Percentiles rank a stretch among this genome's conserved stretches.
phyloP scores from a whole-genome alignment of 2,888 invertebrate species.

The Ochropleura leucogaster region DNA sequence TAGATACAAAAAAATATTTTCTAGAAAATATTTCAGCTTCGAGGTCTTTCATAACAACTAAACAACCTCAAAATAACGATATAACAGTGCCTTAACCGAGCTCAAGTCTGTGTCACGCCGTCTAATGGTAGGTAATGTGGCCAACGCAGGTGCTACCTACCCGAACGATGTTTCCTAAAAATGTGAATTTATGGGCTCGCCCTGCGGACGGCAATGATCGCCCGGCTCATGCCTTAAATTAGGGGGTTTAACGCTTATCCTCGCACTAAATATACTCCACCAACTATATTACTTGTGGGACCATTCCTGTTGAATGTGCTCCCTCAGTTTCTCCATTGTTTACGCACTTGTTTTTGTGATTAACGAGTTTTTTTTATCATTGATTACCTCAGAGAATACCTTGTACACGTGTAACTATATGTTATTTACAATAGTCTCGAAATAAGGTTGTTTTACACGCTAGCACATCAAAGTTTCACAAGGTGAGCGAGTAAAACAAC shows the following conservation, averaged over 20 bases:
- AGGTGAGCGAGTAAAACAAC: slow-evolving; percentile 65
- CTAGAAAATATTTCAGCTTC: not conserved
- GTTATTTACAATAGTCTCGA: slow-evolving; percentile 41
- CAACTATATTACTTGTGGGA: slow-evolving; percentile 82
- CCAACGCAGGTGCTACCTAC: slow-evolving; percentile 81
- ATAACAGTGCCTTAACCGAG: slow-evolving; percentile 68
- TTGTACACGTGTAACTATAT: slow-evolving; percentile 44
- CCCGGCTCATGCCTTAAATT: slow-evolving; percentile 88
- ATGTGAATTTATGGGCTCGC: slow-evolving; percentile 88
- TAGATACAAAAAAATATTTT: not conserved
- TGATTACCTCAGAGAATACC: slow-evolving; percentile 53
- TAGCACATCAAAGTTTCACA: slow-evolving; percentile 71
- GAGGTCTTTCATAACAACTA: slow-evolving; percentile 29
- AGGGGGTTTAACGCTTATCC: slow-evolving; percentile 88
- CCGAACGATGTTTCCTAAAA: slow-evolving; percentile 84
- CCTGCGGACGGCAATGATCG: slow-evolving; percentile 87
- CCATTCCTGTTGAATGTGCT: slow-evolving; percentile 74
- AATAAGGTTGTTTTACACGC: slow-evolving; percentile 35
- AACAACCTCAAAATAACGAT: slow-evolving; percentile 49
- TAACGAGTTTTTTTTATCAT: slow-evolving; percentile 70
- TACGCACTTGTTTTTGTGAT: slow-evolving; percentile 76
- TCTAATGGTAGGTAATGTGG: slow-evolving; percentile 82
- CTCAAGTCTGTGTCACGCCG: slow-evolving; percentile 73
- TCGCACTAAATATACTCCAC: slow-evolving; percentile 85
- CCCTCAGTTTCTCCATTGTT: slow-evolving; percentile 75